A percentile compares a stretch with the other conserved stretches of the same genome.
Evolutionary conservation across 2,888 invertebrate species (phyloP).

Genomic region (Cantharis nigra): DNA sequence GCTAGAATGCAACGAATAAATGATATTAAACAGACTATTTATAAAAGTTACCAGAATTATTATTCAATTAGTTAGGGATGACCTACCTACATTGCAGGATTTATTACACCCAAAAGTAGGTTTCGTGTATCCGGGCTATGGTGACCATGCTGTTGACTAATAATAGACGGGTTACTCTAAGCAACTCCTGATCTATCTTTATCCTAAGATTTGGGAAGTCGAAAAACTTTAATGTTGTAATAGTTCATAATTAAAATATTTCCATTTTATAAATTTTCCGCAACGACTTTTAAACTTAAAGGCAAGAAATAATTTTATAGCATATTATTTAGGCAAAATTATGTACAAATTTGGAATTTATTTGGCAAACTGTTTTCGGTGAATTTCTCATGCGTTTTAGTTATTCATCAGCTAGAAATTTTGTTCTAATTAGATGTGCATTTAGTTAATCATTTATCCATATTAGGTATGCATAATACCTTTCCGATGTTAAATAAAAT

Average conservation of each 20-base stretch:
- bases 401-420: not conserved
- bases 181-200: conserved; percentile 39
- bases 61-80: not conserved
- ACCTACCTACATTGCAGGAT: not conserved
- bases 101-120: not conserved
- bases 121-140: conserved; percentile 31
- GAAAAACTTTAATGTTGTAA: conserved; percentile 1
- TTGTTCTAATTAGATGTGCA: not conserved
- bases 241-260: not conserved
- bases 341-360: not conserved
- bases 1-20: not conserved
- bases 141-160: conserved; percentile 40
- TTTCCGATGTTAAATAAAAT: not conserved
- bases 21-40: not conserved
- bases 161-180: conserved; percentile 41
- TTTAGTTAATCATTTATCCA: not conserved
- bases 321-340: not conserved
- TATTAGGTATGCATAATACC: not conserved
- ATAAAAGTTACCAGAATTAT: not conserved
- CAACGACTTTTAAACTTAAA: not conserved
- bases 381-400: not conserved
- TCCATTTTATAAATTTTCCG: not conserved
- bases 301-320: not conserved
- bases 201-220: conserved; percentile 32
- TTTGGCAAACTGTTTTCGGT: not conserved